Conservation (phyloP, 2,888 invertebrate species). For the Piscicola geometra region DNA sequence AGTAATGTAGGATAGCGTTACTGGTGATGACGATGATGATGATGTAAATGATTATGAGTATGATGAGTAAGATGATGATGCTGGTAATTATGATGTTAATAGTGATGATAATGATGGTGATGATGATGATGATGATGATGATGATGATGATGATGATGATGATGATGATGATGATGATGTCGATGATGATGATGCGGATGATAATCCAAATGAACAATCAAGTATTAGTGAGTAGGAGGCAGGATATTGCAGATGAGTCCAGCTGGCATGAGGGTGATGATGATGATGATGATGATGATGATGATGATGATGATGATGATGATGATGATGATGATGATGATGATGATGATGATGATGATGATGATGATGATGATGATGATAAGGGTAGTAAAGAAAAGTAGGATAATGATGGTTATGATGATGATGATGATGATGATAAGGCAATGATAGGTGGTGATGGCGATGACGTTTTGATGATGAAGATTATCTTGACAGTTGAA, state of each 20-base stretch:
- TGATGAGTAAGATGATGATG: background rate
- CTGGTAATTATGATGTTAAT: background rate
- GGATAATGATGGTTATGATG: conserved; percentile 32
- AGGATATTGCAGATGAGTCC: background rate
- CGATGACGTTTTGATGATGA: conserved; percentile 21
- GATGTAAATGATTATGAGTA: too few species aligned
- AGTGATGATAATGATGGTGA: conserved; percentile 29
- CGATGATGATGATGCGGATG: conserved; percentile 36
- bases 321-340: conserved; percentile 29
- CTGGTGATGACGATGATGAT: too few species aligned
- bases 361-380: conserved; percentile 33
- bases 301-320: conserved; percentile 25
- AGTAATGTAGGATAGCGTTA: too few species aligned
- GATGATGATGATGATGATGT: conserved; percentile 26
- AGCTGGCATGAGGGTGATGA: background rate
- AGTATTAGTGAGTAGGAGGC: background rate
- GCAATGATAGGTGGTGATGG: conserved; percentile 21
- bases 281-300: conserved; percentile 16
- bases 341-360: conserved; percentile 30
- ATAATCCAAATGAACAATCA: background rate
- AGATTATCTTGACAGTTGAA: background rate
- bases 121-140: conserved; percentile 36
- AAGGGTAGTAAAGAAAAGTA: too few species aligned
- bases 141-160: conserved; percentile 30
- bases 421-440: conserved; percentile 31